These are phyloP conservation scores for Eidolon helvum DNA, from an alignment of 2,113 vertebrate species.

Conservation along the genomic window DNA sequence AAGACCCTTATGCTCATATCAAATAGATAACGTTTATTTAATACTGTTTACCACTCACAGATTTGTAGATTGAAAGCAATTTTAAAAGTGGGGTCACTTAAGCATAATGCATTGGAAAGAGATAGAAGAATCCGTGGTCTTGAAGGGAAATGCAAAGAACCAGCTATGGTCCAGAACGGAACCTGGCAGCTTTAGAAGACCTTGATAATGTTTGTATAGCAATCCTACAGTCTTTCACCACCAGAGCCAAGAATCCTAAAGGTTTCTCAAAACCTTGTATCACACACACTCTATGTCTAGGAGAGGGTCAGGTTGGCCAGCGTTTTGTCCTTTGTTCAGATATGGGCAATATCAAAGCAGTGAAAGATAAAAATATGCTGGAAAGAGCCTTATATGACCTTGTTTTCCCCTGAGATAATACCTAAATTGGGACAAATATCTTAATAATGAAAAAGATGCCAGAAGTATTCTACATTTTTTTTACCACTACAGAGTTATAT, in stretches of 20 bases:
- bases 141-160: neutral
- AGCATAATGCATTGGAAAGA: neutral
- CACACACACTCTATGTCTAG: neutral
- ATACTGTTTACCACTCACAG: neutral
- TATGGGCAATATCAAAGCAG: neutral
- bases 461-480: neutral
- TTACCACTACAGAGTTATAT: slow-evolving; percentile 35
- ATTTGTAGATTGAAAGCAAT: neutral
- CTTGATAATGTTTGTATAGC: neutral
- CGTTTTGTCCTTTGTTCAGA: neutral
- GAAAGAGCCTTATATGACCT: neutral
- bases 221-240: neutral
- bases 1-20: neutral
- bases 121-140: neutral
- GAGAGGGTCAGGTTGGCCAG: neutral
- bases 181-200: neutral
- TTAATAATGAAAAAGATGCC: slow-evolving; percentile 48
- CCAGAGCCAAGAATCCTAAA: neutral
- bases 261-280: neutral
- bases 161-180: neutral
- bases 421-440: slow-evolving; percentile 13
- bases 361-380: neutral
- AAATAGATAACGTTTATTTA: neutral
- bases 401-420: neutral
- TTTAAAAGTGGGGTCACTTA: neutral